Evolutionary conservation across 2,113 vertebrate species (phyloP).

Genomic region (Ictalurus furcatus): DNA sequence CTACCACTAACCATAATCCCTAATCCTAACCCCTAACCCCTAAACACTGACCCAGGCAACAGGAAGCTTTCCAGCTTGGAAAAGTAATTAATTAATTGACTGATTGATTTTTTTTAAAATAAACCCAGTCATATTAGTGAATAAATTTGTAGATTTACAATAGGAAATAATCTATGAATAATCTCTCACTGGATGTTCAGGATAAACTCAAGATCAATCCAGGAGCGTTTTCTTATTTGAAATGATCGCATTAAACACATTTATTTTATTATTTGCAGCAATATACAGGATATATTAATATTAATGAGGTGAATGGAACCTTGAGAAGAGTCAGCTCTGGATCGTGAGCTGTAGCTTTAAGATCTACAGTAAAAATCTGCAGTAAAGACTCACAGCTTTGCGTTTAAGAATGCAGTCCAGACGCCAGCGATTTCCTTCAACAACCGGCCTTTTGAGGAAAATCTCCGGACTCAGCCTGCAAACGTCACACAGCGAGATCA

Average conservation of each 20-base stretch:
- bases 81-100: neutral
- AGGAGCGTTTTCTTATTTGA: neutral
- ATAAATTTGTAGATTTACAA: neutral
- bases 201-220: neutral
- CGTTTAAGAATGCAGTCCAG: slow-evolving; percentile 89
- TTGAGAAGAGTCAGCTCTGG: neutral
- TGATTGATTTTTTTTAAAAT: neutral
- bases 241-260: neutral
- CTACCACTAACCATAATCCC: too few relatives aligned
- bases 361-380: too few relatives aligned
- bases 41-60: neutral
- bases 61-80: neutral
- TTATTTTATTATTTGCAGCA: too few relatives aligned
- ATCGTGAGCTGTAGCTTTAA: neutral
- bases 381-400: slow-evolving; percentile 82
- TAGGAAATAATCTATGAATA: neutral
- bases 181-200: neutral
- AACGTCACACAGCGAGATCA: neutral
- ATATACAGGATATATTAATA: neutral
- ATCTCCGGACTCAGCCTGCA: slow-evolving; percentile 80
- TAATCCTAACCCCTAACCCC: too few relatives aligned
- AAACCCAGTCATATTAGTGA: neutral
- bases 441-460: slow-evolving; percentile 82
- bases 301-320: neutral
- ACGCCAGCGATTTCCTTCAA: slow-evolving; percentile 95